These are phyloP conservation scores for Tenthredo amoena DNA, from an alignment of 2,888 invertebrate genomes.

Conservation along the genomic window DNA sequence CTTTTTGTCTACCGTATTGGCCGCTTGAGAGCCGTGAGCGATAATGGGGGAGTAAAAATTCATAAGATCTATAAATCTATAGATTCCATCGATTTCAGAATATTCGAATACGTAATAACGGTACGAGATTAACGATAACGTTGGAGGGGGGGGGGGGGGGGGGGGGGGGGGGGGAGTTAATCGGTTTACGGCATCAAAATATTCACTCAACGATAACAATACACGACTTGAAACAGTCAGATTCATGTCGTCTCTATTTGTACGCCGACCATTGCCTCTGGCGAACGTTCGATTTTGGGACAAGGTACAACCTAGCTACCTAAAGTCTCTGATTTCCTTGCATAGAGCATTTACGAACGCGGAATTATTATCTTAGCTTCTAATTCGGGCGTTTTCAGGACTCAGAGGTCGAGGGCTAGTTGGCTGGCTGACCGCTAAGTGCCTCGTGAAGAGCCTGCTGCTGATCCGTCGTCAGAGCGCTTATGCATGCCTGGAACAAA, in stretches of 20 bases:
- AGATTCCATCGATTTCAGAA: neutral
- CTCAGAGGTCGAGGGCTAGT: conserved; percentile 54
- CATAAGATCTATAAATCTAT: neutral
- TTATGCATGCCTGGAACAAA: conserved; percentile 89
- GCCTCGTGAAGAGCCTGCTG: conserved; percentile 91
- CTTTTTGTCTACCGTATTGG: neutral
- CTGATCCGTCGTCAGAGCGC: conserved; percentile 88
- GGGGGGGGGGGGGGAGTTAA: no score
- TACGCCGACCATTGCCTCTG: conserved; percentile 11
- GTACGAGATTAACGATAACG: conserved; percentile 26
- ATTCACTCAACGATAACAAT: conserved; percentile 64
- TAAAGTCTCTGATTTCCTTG: conserved; percentile 59
- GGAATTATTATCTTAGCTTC: neutral
- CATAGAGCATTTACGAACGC: conserved; percentile 19
- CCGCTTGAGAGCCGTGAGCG: neutral
- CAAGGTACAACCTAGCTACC: conserved; percentile 63
- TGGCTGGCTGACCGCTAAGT: conserved; percentile 78
- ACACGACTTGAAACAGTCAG: conserved; percentile 63
- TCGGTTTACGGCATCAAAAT: conserved; percentile 60
- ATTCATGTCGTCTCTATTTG: conserved; percentile 60
- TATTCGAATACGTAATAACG: neutral
- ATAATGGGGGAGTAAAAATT: neutral
- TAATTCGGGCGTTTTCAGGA: neutral
- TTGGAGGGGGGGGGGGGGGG: conserved; percentile 24
- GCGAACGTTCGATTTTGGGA: conserved; percentile 55